These are phyloP conservation scores for Lithobates pipiens DNA, from an alignment of 2,797 vertebrate species.

Conservation along the genomic window DNA sequence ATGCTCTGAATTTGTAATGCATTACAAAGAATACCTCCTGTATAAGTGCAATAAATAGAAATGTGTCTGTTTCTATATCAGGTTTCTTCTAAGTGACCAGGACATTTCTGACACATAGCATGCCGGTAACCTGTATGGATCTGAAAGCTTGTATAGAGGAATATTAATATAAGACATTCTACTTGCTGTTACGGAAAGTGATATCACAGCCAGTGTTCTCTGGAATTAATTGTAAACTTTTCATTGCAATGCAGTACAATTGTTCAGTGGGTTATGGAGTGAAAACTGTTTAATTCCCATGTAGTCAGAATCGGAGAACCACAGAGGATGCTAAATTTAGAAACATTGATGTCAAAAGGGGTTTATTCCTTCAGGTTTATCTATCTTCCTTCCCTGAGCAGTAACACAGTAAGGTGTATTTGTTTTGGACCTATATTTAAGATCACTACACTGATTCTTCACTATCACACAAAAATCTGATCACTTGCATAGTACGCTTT, in stretches of 20 bases:
- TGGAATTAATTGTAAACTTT: slow-evolving; percentile 39
- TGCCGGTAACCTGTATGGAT: not conserved
- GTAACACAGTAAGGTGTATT: no score
- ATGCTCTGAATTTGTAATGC: no score
- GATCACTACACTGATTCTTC: not conserved
- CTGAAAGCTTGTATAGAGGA: not conserved
- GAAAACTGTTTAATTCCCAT: slow-evolving; percentile 17
- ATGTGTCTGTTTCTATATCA: not conserved
- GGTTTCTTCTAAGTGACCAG: not conserved
- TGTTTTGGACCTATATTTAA: no score
- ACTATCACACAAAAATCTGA: no score
- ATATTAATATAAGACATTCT: slow-evolving; percentile 18
- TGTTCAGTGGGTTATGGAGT: slow-evolving; percentile 44
- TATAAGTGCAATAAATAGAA: not conserved
- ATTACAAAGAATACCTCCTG: not conserved
- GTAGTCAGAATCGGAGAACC: slow-evolving; percentile 25
- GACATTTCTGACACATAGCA: slow-evolving; percentile 3
- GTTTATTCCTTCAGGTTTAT: slow-evolving; percentile 31
- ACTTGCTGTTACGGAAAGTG: slow-evolving; percentile 22
- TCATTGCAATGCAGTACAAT: slow-evolving; percentile 43
- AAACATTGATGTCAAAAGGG: slow-evolving; percentile 39
- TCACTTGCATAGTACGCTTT: no score
- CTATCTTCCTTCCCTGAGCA: no score
- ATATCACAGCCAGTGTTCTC: slow-evolving; percentile 18
- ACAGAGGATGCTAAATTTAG: slow-evolving; percentile 47